These are phyloP conservation scores for Nothocercus julius DNA, from an alignment of 2,113 vertebrate species.

Conservation along the genomic window DNA sequence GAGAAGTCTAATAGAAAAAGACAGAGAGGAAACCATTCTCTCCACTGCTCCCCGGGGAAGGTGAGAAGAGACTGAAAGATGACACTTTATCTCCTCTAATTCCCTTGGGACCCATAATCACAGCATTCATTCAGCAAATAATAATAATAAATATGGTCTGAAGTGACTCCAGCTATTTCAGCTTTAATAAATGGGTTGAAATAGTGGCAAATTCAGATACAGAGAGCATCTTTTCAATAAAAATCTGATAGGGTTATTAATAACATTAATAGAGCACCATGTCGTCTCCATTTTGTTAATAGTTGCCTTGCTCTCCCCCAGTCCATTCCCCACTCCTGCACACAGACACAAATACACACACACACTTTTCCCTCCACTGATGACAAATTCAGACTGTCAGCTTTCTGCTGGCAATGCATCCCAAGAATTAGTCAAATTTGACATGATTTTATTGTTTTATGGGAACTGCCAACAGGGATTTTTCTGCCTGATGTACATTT, in stretches of 20 bases:
- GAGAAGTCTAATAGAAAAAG: slow-evolving; percentile 60
- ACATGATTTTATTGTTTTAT: slow-evolving; percentile 75
- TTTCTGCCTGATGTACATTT: slow-evolving; percentile 69
- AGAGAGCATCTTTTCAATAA: slow-evolving; percentile 85
- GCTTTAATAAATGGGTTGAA: slow-evolving; percentile 83
- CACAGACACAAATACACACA: slow-evolving; percentile 50
- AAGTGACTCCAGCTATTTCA: slow-evolving; percentile 80
- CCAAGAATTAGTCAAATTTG: slow-evolving; percentile 69
- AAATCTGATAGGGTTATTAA: slow-evolving; percentile 84
- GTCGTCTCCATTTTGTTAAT: slow-evolving; percentile 63
- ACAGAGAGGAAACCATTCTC: slow-evolving; percentile 54
- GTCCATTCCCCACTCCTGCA: not conserved
- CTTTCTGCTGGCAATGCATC: slow-evolving; percentile 64
- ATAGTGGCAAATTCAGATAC: slow-evolving; percentile 81
- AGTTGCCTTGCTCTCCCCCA: slow-evolving; percentile 47
- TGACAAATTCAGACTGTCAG: slow-evolving; percentile 72
- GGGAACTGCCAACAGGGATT: slow-evolving; percentile 70
- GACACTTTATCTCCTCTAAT: slow-evolving; percentile 56
- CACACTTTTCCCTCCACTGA: slow-evolving; percentile 43
- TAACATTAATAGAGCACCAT: slow-evolving; percentile 80
- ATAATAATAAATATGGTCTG: slow-evolving; percentile 82
- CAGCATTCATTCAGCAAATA: slow-evolving; percentile 81
- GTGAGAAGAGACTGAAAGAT: slow-evolving; percentile 63
- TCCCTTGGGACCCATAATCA: slow-evolving; percentile 65
- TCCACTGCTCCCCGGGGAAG: slow-evolving; percentile 60